A percentile compares a stretch with the other conserved stretches of the same genome.
Conservation (phyloP, 2,113 vertebrate genomes). For the Oryzias curvinotus region DNA sequence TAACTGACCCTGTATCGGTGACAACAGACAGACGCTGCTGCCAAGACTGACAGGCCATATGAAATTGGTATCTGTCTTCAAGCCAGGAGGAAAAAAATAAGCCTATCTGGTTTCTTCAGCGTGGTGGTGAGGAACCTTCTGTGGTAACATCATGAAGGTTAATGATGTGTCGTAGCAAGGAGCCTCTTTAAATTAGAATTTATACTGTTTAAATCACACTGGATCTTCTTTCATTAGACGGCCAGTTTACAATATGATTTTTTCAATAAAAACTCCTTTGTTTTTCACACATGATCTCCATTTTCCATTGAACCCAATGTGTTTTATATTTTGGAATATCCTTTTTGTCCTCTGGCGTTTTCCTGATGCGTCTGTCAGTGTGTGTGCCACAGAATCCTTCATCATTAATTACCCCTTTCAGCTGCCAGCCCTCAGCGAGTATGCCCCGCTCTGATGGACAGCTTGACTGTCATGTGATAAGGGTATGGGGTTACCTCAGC, state of each 20-base stretch:
- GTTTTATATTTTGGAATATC: too few species aligned
- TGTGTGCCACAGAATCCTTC: neutral
- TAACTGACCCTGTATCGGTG: constrained; percentile 29
- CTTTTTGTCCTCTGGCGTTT: too few species aligned
- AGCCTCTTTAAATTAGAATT: too few species aligned
- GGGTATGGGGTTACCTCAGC: constrained; percentile 24
- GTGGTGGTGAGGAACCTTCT: neutral
- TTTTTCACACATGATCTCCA: too few species aligned
- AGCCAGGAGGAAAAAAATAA: neutral
- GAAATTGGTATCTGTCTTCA: constrained; percentile 28
- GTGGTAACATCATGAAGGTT: too few species aligned
- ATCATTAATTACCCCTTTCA: constrained; percentile 4
- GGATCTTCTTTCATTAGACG: too few species aligned
- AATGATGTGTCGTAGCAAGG: too few species aligned
- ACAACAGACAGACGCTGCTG: neutral
- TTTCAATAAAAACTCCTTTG: too few species aligned
- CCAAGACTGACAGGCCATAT: constrained; percentile 1
- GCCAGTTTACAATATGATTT: too few species aligned
- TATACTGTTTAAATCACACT: too few species aligned
- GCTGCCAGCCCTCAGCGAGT: neutral
- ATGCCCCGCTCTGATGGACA: neutral
- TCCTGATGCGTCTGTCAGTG: neutral
- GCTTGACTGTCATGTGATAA: constrained; percentile 11
- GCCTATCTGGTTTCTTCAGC: constrained; percentile 4
- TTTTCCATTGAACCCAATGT: too few species aligned